Percentiles rank a stretch among this genome's conserved stretches.
phyloP scores from a whole-genome alignment of 1,140 invertebrate genomes.

The Lordiphosa clarofinis region DNA sequence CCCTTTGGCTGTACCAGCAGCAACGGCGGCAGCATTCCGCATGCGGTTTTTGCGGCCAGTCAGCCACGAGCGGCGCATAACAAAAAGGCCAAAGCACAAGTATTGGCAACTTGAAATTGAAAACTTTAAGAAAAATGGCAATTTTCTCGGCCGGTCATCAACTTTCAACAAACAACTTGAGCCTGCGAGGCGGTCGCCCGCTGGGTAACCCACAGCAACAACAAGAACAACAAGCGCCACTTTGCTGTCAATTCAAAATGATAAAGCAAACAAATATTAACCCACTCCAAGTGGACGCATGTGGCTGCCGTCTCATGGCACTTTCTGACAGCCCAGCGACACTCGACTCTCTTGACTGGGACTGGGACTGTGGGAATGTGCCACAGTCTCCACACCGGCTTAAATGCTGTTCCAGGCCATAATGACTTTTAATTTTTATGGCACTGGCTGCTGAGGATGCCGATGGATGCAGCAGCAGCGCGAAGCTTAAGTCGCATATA shows the following conservation, averaged over 20 bases:
- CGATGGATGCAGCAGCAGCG: slow-evolving; percentile 40
- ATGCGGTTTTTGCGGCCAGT: slow-evolving; percentile 64
- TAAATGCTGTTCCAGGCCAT: slow-evolving; percentile 76
- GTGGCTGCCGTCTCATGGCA: slow-evolving; percentile 74
- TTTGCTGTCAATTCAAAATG: slow-evolving; percentile 79
- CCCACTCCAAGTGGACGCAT: slow-evolving; percentile 78
- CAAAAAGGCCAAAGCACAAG: slow-evolving; percentile 24
- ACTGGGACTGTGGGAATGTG: slow-evolving; percentile 67
- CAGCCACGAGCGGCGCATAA: slow-evolving; percentile 63
- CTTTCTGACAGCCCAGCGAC: slow-evolving; percentile 75
- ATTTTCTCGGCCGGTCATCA: slow-evolving; percentile 71
- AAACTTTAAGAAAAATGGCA: slow-evolving; percentile 53
- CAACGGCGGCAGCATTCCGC: slow-evolving; percentile 43
- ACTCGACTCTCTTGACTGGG: slow-evolving; percentile 47
- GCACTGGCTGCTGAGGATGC: slow-evolving; percentile 75
- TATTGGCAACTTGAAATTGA: slow-evolving; percentile 52
- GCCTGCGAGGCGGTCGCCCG: slow-evolving; percentile 45
- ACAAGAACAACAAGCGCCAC: slow-evolving; percentile 65
- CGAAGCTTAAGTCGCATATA: slow-evolving; percentile 76
- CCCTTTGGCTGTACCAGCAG: slow-evolving; percentile 5
- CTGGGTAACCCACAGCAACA: slow-evolving; percentile 37
- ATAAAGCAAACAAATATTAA: slow-evolving; percentile 80
- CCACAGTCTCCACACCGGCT: slow-evolving; percentile 56
- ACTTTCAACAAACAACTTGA: slow-evolving; percentile 76
- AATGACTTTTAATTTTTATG: slow-evolving; percentile 79